Percentiles rank a stretch among this genome's conserved stretches.
phyloP scores from a whole-genome alignment of 2,888 invertebrate genomes.

The Platynereis dumerilii region DNA sequence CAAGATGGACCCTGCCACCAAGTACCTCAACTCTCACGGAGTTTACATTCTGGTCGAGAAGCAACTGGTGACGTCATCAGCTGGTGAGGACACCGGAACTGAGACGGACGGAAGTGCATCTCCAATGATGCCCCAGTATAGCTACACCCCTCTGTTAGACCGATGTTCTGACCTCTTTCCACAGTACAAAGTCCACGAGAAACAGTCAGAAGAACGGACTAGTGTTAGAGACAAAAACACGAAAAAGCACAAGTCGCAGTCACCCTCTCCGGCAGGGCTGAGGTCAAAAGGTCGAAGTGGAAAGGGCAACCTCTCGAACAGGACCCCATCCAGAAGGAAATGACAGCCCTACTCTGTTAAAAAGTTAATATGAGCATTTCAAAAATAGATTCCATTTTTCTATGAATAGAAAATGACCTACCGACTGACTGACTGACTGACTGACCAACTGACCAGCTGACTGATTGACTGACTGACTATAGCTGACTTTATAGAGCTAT shows the following conservation, averaged over 20 bases:
- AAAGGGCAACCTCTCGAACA: slow-evolving; percentile 6
- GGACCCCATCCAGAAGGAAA: slow-evolving; percentile 18
- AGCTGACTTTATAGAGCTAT: no score
- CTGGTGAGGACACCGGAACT: slow-evolving; percentile 33
- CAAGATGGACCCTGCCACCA: slow-evolving; percentile 56
- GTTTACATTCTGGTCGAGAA: slow-evolving; percentile 60
- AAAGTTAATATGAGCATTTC: no score
- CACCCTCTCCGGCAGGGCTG: slow-evolving; percentile 55
- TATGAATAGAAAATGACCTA: no score
- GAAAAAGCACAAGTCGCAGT: slow-evolving; percentile 46
- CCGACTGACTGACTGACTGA: no score
- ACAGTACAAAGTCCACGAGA: slow-evolving; percentile 51
- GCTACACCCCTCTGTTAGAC: slow-evolving; percentile 56
- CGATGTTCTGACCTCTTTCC: slow-evolving; percentile 54
- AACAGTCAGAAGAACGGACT: slow-evolving; percentile 40
- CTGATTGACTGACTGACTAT: no score
- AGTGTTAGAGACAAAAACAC: slow-evolving; percentile 36
- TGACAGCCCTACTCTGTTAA: slow-evolving; percentile 11
- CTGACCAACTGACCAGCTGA: no score
- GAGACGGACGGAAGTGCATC: slow-evolving; percentile 27
- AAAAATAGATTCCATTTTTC: no score
- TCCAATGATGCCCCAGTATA: slow-evolving; percentile 41
- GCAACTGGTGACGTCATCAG: slow-evolving; percentile 41
- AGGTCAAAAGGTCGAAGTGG: slow-evolving; percentile 8
- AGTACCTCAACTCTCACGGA: slow-evolving; percentile 54